Evolutionary conservation across 2,113 vertebrate genomes (phyloP).

Genomic region (Scomber colias): DNA sequence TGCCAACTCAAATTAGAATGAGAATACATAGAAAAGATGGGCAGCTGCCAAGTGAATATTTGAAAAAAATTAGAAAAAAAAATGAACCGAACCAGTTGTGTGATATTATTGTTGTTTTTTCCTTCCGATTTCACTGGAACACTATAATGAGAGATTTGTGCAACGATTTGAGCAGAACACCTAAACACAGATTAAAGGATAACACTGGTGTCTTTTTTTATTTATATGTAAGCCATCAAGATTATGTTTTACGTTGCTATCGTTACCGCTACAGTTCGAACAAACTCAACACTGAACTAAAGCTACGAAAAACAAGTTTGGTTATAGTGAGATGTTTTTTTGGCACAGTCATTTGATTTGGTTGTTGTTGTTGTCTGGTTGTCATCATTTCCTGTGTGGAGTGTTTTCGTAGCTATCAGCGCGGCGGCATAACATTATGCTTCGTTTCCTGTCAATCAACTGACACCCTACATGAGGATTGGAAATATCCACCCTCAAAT

Average conservation of each 20-base stretch:
- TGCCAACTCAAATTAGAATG: conserved; percentile 60
- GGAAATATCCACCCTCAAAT: neutral
- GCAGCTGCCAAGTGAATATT: conserved; percentile 20
- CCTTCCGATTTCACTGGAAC: neutral
- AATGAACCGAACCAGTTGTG: too few relatives aligned
- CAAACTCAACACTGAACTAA: neutral
- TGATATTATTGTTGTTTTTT: neutral
- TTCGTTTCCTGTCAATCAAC: neutral
- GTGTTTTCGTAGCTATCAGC: neutral
- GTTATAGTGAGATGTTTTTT: neutral
- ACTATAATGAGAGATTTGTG: neutral
- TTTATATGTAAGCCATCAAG: neutral
- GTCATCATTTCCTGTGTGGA: neutral
- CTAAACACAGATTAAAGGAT: neutral
- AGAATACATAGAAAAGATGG: conserved; percentile 25
- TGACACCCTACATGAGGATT: conserved; percentile 23
- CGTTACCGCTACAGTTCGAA: neutral
- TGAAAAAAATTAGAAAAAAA: neutral
- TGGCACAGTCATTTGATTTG: neutral
- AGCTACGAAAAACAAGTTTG: neutral
- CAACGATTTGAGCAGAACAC: neutral
- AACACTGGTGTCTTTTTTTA: neutral
- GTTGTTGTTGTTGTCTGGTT: too few relatives aligned
- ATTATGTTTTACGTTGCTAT: neutral
- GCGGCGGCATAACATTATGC: neutral